phyloP scores from a whole-genome alignment of 2,113 vertebrate species.

The Pagrus major region DNA sequence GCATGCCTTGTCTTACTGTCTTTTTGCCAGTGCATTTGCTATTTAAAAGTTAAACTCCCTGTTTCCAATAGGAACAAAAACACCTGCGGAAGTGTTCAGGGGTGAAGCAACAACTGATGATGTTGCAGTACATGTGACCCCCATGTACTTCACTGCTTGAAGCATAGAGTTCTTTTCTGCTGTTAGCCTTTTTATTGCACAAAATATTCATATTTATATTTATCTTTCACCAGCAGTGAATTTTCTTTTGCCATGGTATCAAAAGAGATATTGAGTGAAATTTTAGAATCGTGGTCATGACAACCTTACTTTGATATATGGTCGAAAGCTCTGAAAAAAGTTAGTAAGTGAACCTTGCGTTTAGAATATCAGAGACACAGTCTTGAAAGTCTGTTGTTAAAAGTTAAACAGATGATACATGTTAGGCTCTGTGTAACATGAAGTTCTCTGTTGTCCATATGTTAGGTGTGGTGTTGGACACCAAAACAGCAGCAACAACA shows the following conservation, averaged over 20 bases:
- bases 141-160: neutral
- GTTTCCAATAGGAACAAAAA: constrained; percentile 33
- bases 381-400: neutral
- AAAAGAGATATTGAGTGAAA: no score
- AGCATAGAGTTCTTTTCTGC: neutral
- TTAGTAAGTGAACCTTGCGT: neutral
- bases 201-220: no score
- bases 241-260: no score
- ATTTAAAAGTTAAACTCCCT: constrained; percentile 38
- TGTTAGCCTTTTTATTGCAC: no score
- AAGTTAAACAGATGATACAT: neutral
- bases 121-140: constrained; percentile 17
- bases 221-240: no score
- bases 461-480: constrained; percentile 17
- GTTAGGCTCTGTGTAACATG: neutral
- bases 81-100: constrained; percentile 31
- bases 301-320: no score
- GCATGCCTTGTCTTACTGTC: constrained; percentile 18
- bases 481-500: constrained; percentile 35
- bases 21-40: constrained; percentile 11
- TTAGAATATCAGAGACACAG: neutral
- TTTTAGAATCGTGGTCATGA: no score
- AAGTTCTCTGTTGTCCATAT: constrained; percentile 14
- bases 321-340: neutral
- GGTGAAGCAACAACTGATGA: constrained; percentile 31